A percentile compares a stretch with the other conserved stretches of the same genome.
phyloP scores from a whole-genome alignment of 2,888 invertebrate genomes.

The Nemoura dubitans region DNA sequence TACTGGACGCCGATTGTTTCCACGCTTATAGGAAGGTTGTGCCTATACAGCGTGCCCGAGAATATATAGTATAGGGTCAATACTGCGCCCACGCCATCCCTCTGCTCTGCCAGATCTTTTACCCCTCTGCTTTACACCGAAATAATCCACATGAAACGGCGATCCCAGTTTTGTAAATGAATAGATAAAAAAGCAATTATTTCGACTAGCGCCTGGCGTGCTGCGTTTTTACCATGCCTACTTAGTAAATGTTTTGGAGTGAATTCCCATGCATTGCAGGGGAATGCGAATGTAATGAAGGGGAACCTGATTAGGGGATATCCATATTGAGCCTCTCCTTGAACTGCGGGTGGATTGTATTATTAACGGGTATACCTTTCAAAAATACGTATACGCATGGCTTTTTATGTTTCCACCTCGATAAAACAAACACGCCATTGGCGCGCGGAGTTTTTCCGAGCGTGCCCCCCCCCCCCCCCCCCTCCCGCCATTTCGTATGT shows the following conservation, averaged over 20 bases:
- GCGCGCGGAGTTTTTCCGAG: background rate
- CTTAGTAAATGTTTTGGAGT: background rate
- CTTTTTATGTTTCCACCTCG: background rate
- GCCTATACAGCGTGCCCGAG: background rate
- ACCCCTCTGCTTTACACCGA: background rate
- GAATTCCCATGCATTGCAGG: background rate
- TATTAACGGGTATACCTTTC: background rate
- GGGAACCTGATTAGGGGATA: background rate
- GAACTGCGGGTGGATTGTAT: background rate
- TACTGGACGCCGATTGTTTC: too few species aligned
- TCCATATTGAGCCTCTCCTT: background rate
- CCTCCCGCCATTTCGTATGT: background rate
- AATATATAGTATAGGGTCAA: background rate
- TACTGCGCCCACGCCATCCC: too few species aligned
- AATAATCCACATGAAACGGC: background rate
- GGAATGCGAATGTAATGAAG: background rate
- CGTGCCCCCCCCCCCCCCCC: background rate
- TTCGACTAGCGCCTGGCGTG: background rate
- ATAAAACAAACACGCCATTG: background rate
- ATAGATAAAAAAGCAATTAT: slow-evolving; percentile 7
- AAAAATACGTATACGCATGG: background rate
- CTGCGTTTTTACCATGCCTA: background rate
- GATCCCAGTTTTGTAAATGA: background rate
- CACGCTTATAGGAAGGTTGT: background rate
- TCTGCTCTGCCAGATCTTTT: background rate